Evolutionary conservation across 2,113 vertebrate genomes (phyloP).

Genomic region (Meleagris gallopavo): DNA sequence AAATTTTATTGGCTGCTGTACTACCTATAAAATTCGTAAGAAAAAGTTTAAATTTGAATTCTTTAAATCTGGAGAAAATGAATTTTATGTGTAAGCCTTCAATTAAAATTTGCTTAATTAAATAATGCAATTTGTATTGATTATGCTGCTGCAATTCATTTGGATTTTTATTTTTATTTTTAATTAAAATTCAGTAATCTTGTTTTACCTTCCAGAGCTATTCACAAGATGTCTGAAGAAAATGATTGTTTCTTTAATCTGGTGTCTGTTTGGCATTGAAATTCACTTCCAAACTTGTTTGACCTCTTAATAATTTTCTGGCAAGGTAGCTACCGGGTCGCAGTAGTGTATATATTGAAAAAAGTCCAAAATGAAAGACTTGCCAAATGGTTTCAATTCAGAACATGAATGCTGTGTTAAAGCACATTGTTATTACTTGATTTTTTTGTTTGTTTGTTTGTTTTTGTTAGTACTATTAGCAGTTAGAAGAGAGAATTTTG

Average conservation of each 20-base stretch:
- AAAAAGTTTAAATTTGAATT: constrained; percentile 44
- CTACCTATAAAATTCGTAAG: constrained; percentile 23
- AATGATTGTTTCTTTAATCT: neutral
- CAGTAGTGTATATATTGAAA: neutral
- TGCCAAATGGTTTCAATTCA: neutral
- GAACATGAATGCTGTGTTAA: neutral
- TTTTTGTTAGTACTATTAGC: neutral
- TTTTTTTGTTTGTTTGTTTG: too few species aligned
- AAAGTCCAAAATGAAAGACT: neutral
- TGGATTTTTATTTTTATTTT: constrained; percentile 64
- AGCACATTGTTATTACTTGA: neutral
- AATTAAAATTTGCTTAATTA: constrained; percentile 66
- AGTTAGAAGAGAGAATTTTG: neutral
- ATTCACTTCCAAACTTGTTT: neutral
- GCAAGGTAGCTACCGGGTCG: neutral
- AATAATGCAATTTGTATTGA: constrained; percentile 71
- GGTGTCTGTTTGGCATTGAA: neutral
- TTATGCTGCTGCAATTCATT: constrained; percentile 51
- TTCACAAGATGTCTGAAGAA: constrained; percentile 43
- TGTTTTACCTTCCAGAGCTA: constrained; percentile 59
- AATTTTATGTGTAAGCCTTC: constrained; percentile 37
- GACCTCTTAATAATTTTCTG: neutral
- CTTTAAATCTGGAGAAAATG: constrained; percentile 37
- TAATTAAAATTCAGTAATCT: constrained; percentile 63
- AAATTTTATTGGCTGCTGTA: constrained; percentile 44